These are phyloP conservation scores for Calliopum simillimum DNA, from an alignment of 2,888 invertebrate species.

Conservation along the genomic window DNA sequence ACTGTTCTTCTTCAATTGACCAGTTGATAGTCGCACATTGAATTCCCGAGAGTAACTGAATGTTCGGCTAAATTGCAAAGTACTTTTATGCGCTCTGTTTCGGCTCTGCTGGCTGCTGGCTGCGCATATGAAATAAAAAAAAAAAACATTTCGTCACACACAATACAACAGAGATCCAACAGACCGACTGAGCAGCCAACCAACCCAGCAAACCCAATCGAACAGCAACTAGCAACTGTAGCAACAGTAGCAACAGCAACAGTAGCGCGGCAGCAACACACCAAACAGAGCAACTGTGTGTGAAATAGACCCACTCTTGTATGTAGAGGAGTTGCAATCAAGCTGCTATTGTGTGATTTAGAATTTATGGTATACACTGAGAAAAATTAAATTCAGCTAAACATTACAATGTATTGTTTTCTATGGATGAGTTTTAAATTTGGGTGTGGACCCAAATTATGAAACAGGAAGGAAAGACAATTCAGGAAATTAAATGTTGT, in stretches of 20 bases:
- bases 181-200: conserved; percentile 1
- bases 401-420: no score
- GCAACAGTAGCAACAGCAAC: conserved; percentile 14
- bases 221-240: not conserved
- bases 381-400: no score
- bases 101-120: conserved; percentile 1
- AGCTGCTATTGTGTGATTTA: no score
- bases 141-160: not conserved
- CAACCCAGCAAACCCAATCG: not conserved
- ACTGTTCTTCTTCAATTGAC: conserved; percentile 5
- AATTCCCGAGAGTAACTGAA: conserved; percentile 67
- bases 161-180: conserved; percentile 30
- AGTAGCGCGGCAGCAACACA: conserved; percentile 4
- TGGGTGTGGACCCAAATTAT: no score
- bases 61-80: conserved; percentile 61
- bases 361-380: no score
- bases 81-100: conserved; percentile 58
- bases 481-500: no score
- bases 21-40: conserved; percentile 57
- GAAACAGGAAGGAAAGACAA: no score
- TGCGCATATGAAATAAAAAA: no score
- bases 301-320: not conserved
- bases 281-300: conserved; percentile 2
- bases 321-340: no score
- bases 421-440: no score